Evolutionary conservation across 2,888 invertebrate genomes (phyloP).

Genomic region (Philereme transversata): DNA sequence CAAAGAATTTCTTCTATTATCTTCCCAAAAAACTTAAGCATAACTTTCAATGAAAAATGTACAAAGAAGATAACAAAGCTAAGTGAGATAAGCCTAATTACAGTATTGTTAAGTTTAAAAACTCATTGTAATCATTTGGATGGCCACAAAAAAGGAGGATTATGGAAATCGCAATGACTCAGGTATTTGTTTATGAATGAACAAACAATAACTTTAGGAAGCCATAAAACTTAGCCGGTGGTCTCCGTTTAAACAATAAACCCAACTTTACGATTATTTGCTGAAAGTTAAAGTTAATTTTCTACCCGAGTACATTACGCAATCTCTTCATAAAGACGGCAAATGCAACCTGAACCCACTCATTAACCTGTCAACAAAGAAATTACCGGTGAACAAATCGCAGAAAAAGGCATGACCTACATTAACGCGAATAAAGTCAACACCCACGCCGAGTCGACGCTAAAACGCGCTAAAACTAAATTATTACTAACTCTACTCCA

Average conservation of each 20-base stretch:
- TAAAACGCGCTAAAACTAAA: slow-evolving; percentile 66
- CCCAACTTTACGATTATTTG: slow-evolving; percentile 10
- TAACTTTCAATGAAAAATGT: slow-evolving; percentile 17
- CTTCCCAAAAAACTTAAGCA: slow-evolving; percentile 13
- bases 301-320: slow-evolving; percentile 46
- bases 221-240: slow-evolving; percentile 37
- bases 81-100: slow-evolving; percentile 32
- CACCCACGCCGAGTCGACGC: slow-evolving; percentile 24
- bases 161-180: slow-evolving; percentile 31
- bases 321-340: slow-evolving; percentile 30
- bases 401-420: slow-evolving; percentile 53
- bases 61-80: slow-evolving; percentile 23
- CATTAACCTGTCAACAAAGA: slow-evolving; percentile 49
- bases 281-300: slow-evolving; percentile 29
- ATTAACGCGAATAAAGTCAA: slow-evolving; percentile 40
- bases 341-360: slow-evolving; percentile 36
- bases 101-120: slow-evolving; percentile 21
- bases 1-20: neutral
- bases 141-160: slow-evolving; percentile 24
- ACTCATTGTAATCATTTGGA: slow-evolving; percentile 17
- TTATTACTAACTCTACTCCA: slow-evolving; percentile 69
- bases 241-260: slow-evolving; percentile 24
- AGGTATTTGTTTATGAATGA: slow-evolving; percentile 26
- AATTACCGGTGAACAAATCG: slow-evolving; percentile 50
- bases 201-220: slow-evolving; percentile 27